A percentile compares a stretch with the other conserved stretches of the same genome.
These are phyloP conservation scores for Scelioninae gen. 1 DNA, from an alignment of 2,888 invertebrate species.

Conservation along the genomic window DNA sequence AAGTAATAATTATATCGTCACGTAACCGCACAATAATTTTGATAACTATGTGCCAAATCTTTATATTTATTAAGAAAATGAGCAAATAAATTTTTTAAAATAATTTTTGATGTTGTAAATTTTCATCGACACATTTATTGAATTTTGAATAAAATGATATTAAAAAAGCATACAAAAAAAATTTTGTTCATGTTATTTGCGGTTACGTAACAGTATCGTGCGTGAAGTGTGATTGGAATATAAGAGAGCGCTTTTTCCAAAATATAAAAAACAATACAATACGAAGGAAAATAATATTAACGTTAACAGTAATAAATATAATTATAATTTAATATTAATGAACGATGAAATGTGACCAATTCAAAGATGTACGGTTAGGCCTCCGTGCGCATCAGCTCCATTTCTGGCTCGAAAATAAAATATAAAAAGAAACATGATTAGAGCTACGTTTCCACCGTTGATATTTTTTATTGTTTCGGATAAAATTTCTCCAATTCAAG, in stretches of 20 bases:
- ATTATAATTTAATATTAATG: conserved; percentile 40
- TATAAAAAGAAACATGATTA: conserved; percentile 27
- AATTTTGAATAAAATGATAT: not conserved
- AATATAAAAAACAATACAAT: conserved; percentile 28
- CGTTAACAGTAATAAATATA: conserved; percentile 35
- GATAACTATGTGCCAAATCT: not conserved
- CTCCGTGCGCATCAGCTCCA: conserved; percentile 64
- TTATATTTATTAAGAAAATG: not conserved
- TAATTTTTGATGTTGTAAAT: too few relatives aligned
- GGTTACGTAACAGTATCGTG: conserved; percentile 36
- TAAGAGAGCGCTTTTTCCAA: conserved; percentile 50
- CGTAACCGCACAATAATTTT: conserved; percentile 11
- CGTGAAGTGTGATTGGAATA: conserved; percentile 53
- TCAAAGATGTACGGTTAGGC: conserved; percentile 60
- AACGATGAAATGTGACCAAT: conserved; percentile 38
- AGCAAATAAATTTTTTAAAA: too few relatives aligned
- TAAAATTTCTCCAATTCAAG: not conserved
- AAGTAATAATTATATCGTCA: too few relatives aligned
- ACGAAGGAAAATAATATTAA: conserved; percentile 33
- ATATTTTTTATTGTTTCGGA: conserved; percentile 31
- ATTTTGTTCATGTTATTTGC: not conserved
- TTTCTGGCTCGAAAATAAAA: conserved; percentile 20
- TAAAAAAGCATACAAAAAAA: not conserved
- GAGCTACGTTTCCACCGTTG: conserved; percentile 27
- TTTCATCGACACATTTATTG: too few relatives aligned